Evolutionary conservation across 1,140 invertebrate genomes (phyloP).

Genomic region (Orchestia grillus): DNA sequence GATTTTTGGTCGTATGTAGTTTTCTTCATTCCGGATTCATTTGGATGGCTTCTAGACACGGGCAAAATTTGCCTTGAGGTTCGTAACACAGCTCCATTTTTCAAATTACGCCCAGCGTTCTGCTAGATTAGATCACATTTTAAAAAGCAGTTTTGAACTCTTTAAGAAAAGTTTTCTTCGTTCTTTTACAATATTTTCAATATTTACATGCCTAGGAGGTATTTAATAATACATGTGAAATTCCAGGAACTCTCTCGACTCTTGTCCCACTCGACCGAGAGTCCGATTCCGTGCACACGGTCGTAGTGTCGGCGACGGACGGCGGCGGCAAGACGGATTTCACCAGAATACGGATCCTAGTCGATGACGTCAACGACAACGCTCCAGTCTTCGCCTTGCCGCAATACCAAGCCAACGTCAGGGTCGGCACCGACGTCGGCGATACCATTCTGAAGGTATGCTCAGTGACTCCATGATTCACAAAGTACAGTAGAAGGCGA

Average conservation of each 20-base stretch:
- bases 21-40: background rate
- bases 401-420: slow-evolving; percentile 85
- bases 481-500: too few species aligned
- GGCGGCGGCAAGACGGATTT: slow-evolving; percentile 85
- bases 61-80: background rate
- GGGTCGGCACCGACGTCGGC: slow-evolving; percentile 59
- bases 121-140: too few species aligned
- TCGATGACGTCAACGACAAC: slow-evolving; percentile 91
- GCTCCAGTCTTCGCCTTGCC: slow-evolving; percentile 82
- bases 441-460: slow-evolving; percentile 65
- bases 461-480: background rate
- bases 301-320: slow-evolving; percentile 86
- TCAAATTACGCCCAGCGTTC: background rate
- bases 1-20: background rate
- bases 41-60: background rate
- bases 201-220: background rate
- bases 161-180: too few species aligned
- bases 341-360: slow-evolving; percentile 81
- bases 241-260: slow-evolving; percentile 82
- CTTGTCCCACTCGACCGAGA: slow-evolving; percentile 85
- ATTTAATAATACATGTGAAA: background rate
- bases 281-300: slow-evolving; percentile 79
- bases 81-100: background rate
- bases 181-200: background rate
- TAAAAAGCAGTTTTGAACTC: too few species aligned